Evolutionary conservation across 2,797 vertebrate genomes (phyloP), one percentile per base, ranked within the genome.

Genomic region (Cyprinella venusta): DNA sequence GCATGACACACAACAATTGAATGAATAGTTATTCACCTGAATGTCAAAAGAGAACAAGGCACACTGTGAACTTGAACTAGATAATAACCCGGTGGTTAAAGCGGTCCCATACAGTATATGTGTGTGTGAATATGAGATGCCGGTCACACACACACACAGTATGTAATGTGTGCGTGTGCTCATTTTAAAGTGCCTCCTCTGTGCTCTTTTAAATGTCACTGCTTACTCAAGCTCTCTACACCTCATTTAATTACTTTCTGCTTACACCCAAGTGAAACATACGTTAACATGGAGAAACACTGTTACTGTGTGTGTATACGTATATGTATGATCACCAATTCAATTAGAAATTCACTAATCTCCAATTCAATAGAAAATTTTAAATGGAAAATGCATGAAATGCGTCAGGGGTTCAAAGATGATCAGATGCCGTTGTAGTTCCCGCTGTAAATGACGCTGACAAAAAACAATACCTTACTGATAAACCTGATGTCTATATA

Each of bases 21-120:
- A 24, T 48, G 36, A 70, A 45, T 74, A 86, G 79, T 82, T 82
- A 72, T 71, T 85, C 69, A 82, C 81, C 81, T 75, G 59, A 36
- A 19, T 80, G 75, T 76, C 38, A 50, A 40, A 79, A 81, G 48
- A 79, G 75, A 63, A 74, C 56, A 50, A 33, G 68, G 75, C 63
- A 77, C 38, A 79, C 52, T 5, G 10, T 69, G 69, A 59, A 52
- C 59, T 59, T 69, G 69, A 26, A 21, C 45, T 45, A 70, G 38
- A 80, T 71, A 80, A 81, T 65, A 40, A 59, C 40, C n/a, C 38
- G 10, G 61, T 64, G 52, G n/a, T 74, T 81, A 61, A 24, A 64
- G 26, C 3, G 13, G 13, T 30, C 54, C 33, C 10, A 18, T 83
- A 48, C 45, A 48, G 48, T 19, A 9, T 9, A 12, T 38, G 5